A percentile compares a stretch with the other conserved stretches of the same genome.
These are phyloP conservation scores for Sitta carolinensis DNA, from an alignment of 2,797 vertebrate genomes.

Conservation along the genomic window DNA sequence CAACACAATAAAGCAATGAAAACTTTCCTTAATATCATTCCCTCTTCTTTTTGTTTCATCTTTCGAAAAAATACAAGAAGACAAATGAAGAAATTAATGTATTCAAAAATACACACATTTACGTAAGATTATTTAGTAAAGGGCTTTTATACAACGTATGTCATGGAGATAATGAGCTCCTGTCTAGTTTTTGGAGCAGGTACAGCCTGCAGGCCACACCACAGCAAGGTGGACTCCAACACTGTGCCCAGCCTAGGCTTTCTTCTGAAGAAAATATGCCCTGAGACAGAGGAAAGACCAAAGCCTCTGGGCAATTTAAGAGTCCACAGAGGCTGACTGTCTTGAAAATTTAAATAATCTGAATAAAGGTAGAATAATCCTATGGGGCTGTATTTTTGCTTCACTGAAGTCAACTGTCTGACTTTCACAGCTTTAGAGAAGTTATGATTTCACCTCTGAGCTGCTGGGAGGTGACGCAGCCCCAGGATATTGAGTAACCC, in stretches of 20 bases:
- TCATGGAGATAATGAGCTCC: background rate
- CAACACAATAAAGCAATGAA: background rate
- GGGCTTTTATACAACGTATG: background rate
- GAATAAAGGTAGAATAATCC: background rate
- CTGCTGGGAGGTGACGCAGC: background rate
- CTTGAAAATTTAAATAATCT: background rate
- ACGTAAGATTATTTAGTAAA: background rate
- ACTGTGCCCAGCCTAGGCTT: background rate
- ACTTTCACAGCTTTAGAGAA: background rate
- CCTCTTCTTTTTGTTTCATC: background rate
- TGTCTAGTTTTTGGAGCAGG: background rate
- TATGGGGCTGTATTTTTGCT: background rate
- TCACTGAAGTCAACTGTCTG: background rate
- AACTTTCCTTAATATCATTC: conserved; percentile 3
- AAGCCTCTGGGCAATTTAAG: background rate
- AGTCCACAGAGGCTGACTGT: background rate
- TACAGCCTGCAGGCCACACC: background rate
- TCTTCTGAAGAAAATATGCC: background rate
- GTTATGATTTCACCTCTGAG: background rate
- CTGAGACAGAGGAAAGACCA: background rate
- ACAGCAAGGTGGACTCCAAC: background rate
- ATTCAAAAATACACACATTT: background rate
- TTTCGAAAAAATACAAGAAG: background rate
- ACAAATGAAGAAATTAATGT: background rate
- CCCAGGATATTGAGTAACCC: background rate